Evolutionary conservation across 1,140 invertebrate species (phyloP).

Genomic region (Tetragnatha versicolor): DNA sequence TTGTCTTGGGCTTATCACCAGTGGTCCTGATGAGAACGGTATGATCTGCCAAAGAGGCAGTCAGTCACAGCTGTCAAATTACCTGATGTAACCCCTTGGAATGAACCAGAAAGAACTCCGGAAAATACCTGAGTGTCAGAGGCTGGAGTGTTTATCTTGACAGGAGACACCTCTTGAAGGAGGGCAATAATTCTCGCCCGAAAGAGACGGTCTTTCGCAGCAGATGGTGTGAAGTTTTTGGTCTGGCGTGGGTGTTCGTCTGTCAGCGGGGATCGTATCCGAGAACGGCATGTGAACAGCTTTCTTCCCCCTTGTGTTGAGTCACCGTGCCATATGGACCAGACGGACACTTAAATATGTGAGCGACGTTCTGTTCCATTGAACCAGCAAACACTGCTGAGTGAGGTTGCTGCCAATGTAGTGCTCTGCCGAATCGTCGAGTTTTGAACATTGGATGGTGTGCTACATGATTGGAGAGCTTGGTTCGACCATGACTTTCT

Average conservation of each 20-base stretch:
- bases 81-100: too few species aligned
- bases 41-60: too few species aligned
- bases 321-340: not conserved
- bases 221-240: constrained; percentile 29
- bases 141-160: not conserved
- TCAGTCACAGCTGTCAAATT: too few species aligned
- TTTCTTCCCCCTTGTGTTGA: constrained; percentile 21
- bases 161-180: not conserved
- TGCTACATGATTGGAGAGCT: too few species aligned
- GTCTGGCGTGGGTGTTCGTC: constrained; percentile 24
- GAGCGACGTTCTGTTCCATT: not conserved
- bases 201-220: not conserved
- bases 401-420: too few species aligned
- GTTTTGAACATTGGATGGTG: not conserved
- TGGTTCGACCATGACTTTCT: too few species aligned
- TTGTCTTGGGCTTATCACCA: too few species aligned
- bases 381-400: not conserved
- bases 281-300: not conserved
- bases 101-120: not conserved
- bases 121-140: not conserved
- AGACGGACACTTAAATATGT: constrained; percentile 4
- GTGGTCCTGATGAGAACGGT: too few species aligned
- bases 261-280: constrained; percentile 28
- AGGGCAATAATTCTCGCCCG: constrained; percentile 2
- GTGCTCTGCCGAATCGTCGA: too few species aligned